Evolutionary conservation across 2,113 vertebrate genomes (phyloP).

Genomic region (Paracanthobrama guichenoti): DNA sequence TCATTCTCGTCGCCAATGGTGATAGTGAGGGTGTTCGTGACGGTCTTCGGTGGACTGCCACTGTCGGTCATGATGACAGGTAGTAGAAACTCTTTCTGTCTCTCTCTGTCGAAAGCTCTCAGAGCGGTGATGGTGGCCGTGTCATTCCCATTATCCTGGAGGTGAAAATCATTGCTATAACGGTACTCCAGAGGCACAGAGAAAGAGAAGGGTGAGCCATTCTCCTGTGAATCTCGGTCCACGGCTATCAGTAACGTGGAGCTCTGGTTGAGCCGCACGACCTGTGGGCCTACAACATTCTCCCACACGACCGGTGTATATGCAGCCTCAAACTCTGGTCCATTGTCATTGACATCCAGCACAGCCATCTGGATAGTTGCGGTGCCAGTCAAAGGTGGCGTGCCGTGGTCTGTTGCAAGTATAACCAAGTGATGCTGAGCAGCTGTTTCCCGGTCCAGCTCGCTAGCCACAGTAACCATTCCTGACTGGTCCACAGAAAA

Average conservation of each 20-base stretch:
- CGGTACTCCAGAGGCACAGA: slow-evolving; percentile 73
- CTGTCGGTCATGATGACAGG: slow-evolving; percentile 85
- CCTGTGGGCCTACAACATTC: slow-evolving; percentile 77
- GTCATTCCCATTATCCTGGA: slow-evolving; percentile 85
- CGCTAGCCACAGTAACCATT: slow-evolving; percentile 74
- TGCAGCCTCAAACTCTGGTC: slow-evolving; percentile 80
- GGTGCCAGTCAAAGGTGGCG: slow-evolving; percentile 76
- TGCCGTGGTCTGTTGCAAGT: slow-evolving; percentile 81
- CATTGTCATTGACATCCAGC: slow-evolving; percentile 87
- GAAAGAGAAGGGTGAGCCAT: slow-evolving; percentile 84
- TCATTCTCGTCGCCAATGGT: slow-evolving; percentile 88
- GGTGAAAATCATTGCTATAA: slow-evolving; percentile 80
- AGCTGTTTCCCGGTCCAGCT: slow-evolving; percentile 78
- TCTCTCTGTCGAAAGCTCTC: slow-evolving; percentile 85
- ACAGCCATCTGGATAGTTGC: slow-evolving; percentile 80
- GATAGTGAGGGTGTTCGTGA: slow-evolving; percentile 83
- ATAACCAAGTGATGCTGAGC: slow-evolving; percentile 78
- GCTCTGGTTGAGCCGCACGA: slow-evolving; percentile 79
- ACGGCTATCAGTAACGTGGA: slow-evolving; percentile 79
- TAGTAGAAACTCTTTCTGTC: slow-evolving; percentile 82
- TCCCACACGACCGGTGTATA: slow-evolving; percentile 86
- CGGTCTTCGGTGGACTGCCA: slow-evolving; percentile 80
- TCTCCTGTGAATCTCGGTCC: slow-evolving; percentile 79
- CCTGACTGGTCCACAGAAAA: slow-evolving; percentile 81
- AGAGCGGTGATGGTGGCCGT: slow-evolving; percentile 83